Evolutionary conservation across 2,797 vertebrate genomes (phyloP).

Genomic region (Coregonus suidteri): DNA sequence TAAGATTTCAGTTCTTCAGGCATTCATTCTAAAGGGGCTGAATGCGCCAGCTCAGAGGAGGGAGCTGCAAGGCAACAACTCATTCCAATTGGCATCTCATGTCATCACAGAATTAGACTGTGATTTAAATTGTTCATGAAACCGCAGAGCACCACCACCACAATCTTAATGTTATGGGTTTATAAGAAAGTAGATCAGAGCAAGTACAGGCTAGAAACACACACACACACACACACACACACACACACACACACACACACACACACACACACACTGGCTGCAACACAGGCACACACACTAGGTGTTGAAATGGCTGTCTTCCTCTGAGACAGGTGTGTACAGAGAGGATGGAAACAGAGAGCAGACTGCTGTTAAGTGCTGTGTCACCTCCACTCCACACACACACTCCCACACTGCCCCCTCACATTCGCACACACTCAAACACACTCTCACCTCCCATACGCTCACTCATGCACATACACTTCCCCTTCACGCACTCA

Average conservation of each 20-base stretch:
- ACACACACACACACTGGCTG: background rate
- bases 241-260: background rate
- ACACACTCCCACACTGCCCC: background rate
- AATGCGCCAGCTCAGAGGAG: constrained; percentile 69
- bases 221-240: background rate
- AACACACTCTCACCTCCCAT: no score
- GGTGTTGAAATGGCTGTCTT: background rate
- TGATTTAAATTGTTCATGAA: constrained; percentile 31
- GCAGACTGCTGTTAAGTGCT: constrained; percentile 4
- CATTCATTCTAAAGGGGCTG: constrained; percentile 69
- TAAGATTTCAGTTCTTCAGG: constrained; percentile 70
- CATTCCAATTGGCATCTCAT: background rate
- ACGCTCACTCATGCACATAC: background rate
- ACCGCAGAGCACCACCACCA: background rate
- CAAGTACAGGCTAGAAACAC: background rate
- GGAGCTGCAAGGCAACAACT: constrained; percentile 45
- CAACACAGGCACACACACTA: background rate
- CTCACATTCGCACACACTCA: background rate
- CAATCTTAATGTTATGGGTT: background rate
- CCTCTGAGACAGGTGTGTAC: background rate
- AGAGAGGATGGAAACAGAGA: background rate
- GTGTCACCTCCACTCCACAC: background rate
- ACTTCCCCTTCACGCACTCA: background rate
- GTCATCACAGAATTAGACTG: background rate
- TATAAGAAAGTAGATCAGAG: background rate